Evolutionary conservation across 2,888 invertebrate genomes (phyloP).

Genomic region (Phaonia tiefii): DNA sequence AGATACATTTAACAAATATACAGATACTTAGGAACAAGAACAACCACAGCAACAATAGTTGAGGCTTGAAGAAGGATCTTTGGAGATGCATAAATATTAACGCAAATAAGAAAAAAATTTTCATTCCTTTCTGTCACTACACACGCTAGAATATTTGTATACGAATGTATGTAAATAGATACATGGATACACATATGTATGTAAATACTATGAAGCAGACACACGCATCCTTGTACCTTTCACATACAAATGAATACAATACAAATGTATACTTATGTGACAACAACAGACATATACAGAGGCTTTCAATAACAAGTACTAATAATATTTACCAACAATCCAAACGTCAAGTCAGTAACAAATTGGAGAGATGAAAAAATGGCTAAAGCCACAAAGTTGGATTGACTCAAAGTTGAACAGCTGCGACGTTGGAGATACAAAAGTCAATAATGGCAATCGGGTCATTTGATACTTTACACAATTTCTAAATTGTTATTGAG

Average conservation of each 20-base stretch:
- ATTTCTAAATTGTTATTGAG: too few species aligned
- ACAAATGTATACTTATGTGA: not conserved
- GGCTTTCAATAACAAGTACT: too few species aligned
- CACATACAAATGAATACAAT: conserved; percentile 10
- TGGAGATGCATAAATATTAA: conserved; percentile 53
- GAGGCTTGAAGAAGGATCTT: conserved; percentile 37
- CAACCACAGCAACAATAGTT: not conserved
- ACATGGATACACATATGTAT: not conserved
- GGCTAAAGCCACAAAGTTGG: too few species aligned
- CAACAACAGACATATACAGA: not conserved
- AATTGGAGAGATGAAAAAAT: too few species aligned
- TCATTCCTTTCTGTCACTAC: not conserved
- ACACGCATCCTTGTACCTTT: not conserved
- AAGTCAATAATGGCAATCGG: too few species aligned
- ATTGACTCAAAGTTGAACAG: too few species aligned
- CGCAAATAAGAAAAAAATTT: conserved; percentile 47
- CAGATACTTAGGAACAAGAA: conserved; percentile 22
- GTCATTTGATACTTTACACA: too few species aligned
- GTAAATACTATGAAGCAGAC: not conserved
- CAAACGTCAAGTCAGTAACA: too few species aligned
- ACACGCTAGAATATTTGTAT: too few species aligned
- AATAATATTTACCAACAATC: too few species aligned
- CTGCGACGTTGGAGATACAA: too few species aligned
- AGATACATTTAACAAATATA: conserved; percentile 28
- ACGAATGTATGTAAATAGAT: not conserved